Evolutionary conservation across 2,888 invertebrate species (phyloP).

Genomic region (Tanypteryx hageni): DNA sequence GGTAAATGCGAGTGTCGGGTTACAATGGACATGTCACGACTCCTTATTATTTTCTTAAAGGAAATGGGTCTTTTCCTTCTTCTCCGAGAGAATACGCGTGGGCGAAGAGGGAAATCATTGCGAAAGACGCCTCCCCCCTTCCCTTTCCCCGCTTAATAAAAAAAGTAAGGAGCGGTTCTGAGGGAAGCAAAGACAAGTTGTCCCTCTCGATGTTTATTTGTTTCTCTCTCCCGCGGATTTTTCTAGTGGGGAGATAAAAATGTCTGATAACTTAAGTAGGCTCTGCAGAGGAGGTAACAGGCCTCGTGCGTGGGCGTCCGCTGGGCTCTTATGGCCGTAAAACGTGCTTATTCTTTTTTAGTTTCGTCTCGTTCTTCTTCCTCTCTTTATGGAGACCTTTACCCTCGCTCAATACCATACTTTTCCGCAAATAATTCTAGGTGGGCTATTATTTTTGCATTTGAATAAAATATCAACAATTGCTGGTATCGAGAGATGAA

Average conservation of each 20-base stretch:
- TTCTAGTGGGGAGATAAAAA: constrained; percentile 8
- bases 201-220: neutral
- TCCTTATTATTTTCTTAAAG: neutral
- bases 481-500: too few species aligned
- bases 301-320: neutral
- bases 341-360: too few species aligned
- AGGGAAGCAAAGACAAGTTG: neutral
- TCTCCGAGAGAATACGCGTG: neutral
- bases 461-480: too few species aligned
- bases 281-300: neutral
- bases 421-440: too few species aligned
- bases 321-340: neutral
- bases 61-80: neutral
- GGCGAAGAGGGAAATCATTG: neutral
- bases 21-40: constrained; percentile 8
- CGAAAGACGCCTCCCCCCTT: neutral
- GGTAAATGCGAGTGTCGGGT: constrained; percentile 3
- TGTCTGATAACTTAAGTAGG: constrained; percentile 35
- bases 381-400: too few species aligned
- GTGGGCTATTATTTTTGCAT: too few species aligned
- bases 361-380: too few species aligned
- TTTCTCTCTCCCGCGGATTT: neutral
- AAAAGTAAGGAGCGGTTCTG: neutral
- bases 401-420: too few species aligned
- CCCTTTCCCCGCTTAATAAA: too few species aligned